A percentile compares a stretch with the other conserved stretches of the same genome.
Conservation (phyloP, 2,113 vertebrate genomes). For the Chloroceryle aenea region DNA sequence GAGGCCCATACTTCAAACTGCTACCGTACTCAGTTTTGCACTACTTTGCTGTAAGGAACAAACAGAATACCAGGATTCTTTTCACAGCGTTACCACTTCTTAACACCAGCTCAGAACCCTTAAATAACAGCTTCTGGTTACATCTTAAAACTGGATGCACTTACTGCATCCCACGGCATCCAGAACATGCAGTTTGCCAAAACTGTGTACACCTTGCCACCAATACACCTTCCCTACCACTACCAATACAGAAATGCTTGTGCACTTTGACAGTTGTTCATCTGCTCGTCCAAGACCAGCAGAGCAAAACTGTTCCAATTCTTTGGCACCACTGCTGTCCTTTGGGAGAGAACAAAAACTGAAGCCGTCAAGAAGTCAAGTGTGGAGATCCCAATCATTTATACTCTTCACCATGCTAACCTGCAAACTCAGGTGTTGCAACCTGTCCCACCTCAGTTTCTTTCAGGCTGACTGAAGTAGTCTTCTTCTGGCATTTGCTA, state of each 20-base stretch:
- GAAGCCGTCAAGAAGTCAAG: background rate
- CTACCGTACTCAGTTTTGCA: background rate
- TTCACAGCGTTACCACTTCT: background rate
- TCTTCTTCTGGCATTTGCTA: background rate
- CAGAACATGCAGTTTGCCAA: background rate
- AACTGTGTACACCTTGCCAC: background rate
- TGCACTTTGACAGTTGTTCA: background rate
- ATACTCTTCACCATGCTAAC: background rate
- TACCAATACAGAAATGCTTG: rapidly evolving
- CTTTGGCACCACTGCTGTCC: background rate
- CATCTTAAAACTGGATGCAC: background rate
- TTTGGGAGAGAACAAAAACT: background rate
- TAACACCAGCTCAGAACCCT: background rate
- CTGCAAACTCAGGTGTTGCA: background rate
- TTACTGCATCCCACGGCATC: background rate
- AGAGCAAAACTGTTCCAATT: background rate
- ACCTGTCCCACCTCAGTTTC: background rate
- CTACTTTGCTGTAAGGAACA: background rate
- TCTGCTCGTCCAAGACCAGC: background rate
- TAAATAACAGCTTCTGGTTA: background rate
- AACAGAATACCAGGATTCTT: background rate
- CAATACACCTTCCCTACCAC: background rate
- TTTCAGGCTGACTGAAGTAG: background rate
- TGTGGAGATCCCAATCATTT: background rate
- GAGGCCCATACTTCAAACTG: background rate